Evolutionary conservation across 2,888 invertebrate genomes (phyloP), one percentile per base, ranked within the genome.

Genomic region (Brenthis daphne): DNA sequence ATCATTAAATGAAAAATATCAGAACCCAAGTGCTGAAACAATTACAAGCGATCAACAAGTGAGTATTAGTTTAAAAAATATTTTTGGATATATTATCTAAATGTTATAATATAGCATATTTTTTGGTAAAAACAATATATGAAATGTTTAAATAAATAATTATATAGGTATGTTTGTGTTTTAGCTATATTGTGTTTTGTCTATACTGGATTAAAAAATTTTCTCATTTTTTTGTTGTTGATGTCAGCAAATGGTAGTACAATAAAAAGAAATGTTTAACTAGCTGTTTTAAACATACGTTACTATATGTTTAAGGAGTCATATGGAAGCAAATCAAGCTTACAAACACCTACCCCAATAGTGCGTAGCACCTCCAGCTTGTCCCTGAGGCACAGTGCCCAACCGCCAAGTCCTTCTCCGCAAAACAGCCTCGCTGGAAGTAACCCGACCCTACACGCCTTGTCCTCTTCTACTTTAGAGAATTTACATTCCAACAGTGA

Each of bases 1-100:
- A 68, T 91, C 89, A 1, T 73, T 92, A 20, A 86, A 86, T 67
- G 90, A 88, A 68, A 75, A 75, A 63, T 64, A 53, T 57, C 57
- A 53, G 29, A 53, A 37, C 11, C 37, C 60, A 11, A 67, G 51
- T 64, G 53, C 11, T 65, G 65, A 67, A 37, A 37, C 50, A 11
- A 58, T 12, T 5, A 13, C 51, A 43, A 33, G n/a, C 47, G 54
- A 54, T 14, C 63, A 74, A 50, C 65, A 70, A 55, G 73, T 74
- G 47, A 73, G 65, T 20, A 37, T 43, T 11, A 11, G 11, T 20
- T 43, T 11, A 8, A 37, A 37, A 43, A 43, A 43, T 43, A 43
- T 43, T 43, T 43, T 43, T 43, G 37, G 11, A 37, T 8, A 5
- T 8, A 37, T 37, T 11, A 37, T 11, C 11, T 37, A 37, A 8